A percentile compares a stretch with the other conserved stretches of the same genome.
Conservation (phyloP, 2,888 invertebrate species). For the Subacronicta megacephala region DNA sequence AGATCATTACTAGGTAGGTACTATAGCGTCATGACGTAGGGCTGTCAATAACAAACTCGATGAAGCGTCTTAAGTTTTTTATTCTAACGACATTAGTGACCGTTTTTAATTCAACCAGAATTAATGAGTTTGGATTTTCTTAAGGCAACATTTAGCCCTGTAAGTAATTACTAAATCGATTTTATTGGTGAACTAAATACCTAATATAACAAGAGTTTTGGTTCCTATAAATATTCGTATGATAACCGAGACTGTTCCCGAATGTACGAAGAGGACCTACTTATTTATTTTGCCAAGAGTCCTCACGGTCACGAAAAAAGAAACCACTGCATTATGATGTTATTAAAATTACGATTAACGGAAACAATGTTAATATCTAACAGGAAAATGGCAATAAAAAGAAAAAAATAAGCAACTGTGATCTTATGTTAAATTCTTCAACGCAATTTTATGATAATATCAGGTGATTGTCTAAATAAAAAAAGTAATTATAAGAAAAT, state of each 20-base stretch:
- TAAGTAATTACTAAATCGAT: too few relatives aligned
- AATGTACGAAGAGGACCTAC: too few relatives aligned
- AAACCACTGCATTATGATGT: conserved; percentile 14
- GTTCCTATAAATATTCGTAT: too few relatives aligned
- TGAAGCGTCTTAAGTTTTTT: conserved; percentile 5
- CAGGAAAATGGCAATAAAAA: conserved; percentile 34
- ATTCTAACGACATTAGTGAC: too few relatives aligned
- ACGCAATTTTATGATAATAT: conserved; percentile 7
- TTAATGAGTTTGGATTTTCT: too few relatives aligned
- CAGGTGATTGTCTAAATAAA: conserved; percentile 2
- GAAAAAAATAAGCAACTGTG: conserved; percentile 1
- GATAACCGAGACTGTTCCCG: too few relatives aligned
- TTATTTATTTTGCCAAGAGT: too few relatives aligned
- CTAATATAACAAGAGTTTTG: too few relatives aligned
- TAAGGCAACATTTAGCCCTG: too few relatives aligned
- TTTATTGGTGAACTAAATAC: too few relatives aligned
- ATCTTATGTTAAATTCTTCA: conserved; percentile 11
- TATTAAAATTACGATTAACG: conserved; percentile 26
- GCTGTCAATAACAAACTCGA: conserved; percentile 4
- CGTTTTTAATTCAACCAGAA: not conserved
- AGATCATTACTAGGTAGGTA: conserved; percentile 12
- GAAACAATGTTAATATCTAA: conserved; percentile 35
- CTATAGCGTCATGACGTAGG: conserved; percentile 8
- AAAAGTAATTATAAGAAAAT: conserved; percentile 19
- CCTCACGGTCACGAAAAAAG: conserved; percentile 1